Base-by-base conservation (phyloP, 1,140 invertebrate species). In the Eupristina koningsbergeri region DNA sequence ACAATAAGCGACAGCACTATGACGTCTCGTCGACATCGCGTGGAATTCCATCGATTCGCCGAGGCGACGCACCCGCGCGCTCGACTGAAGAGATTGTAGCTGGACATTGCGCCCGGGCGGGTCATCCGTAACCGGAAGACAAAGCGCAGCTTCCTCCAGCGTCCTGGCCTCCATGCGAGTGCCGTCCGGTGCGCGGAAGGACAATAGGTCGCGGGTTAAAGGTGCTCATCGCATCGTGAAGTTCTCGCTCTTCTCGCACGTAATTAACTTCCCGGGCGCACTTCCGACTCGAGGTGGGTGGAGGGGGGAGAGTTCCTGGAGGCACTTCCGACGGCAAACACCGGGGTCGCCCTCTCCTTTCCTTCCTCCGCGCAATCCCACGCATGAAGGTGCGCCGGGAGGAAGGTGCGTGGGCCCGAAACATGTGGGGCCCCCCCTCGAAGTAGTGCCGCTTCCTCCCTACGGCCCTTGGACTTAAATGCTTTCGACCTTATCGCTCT, bases 251-350 rank as follows among this genome's bases (percentile, higher is more conserved):
- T 50, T 76, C 31, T 63, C 76, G 36, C 58, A 41, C 26, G 88
- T 89, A 92, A 91, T 92, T 92, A 91, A 87, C 89, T 87, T 86
- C 86, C 83, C 87, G 87, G 88, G 86, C 86, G 81, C 86, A 90
- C 89, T 91, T 92, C 89, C 90, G 90, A 92, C 87, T 88, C 86
- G 84, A 47, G 41, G 69, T 36, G 80, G 80, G 17, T 53, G 34
- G 41, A 53, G 53, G 80, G 80, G 17, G 75, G 34, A 76, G 83
- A 83, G 88, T 90, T 91, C 88, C 88, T 88, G 88, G 89, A 45
- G 41, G 15, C 90, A 91, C 89, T 92, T 92, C 91, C 91, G 91
- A 91, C 86, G 31, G 36, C 81, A 77, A 80, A 84, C 61, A 71
- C 78, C 64, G 86, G 83, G 86, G 84, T 74, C 22, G 1, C 53